Percentiles rank a stretch among this genome's conserved stretches.
phyloP scores from a whole-genome alignment of 2,113 vertebrate species.

The Ailuropoda melanoleuca region DNA sequence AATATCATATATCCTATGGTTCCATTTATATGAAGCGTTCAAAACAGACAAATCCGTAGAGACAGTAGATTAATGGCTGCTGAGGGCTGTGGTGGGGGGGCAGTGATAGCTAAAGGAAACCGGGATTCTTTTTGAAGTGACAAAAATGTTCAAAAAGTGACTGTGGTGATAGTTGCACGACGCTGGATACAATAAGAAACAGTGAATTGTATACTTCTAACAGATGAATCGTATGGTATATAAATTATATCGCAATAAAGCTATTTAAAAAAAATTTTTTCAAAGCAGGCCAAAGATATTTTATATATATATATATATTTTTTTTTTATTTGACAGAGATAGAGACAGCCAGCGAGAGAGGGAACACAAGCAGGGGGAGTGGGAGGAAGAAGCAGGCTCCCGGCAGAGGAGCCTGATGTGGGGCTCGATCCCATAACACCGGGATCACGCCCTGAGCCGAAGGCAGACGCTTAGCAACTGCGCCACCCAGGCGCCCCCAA shows the following conservation, averaged over 20 bases:
- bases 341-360: too few relatives aligned
- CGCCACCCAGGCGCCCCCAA: too few relatives aligned
- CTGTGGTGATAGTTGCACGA: too few relatives aligned
- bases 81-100: not conserved
- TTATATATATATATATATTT: too few relatives aligned
- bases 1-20: not conserved
- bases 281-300: not conserved
- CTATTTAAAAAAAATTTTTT: not conserved
- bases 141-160: not conserved
- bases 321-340: too few relatives aligned
- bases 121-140: not conserved
- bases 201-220: not conserved
- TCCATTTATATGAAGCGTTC: not conserved
- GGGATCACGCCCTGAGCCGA: too few relatives aligned
- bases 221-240: not conserved
- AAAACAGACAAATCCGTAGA: not conserved
- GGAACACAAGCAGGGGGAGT: too few relatives aligned
- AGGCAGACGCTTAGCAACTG: too few relatives aligned
- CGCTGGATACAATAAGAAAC: not conserved
- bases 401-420: too few relatives aligned
- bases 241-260: constrained; percentile 8
- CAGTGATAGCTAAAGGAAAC: not conserved
- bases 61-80: not conserved
- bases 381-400: too few relatives aligned
- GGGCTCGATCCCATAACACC: too few relatives aligned